Evolutionary conservation across 1,140 invertebrate genomes (phyloP), one percentile per base, ranked within the genome.

Genomic region (Nephila pilipes): DNA sequence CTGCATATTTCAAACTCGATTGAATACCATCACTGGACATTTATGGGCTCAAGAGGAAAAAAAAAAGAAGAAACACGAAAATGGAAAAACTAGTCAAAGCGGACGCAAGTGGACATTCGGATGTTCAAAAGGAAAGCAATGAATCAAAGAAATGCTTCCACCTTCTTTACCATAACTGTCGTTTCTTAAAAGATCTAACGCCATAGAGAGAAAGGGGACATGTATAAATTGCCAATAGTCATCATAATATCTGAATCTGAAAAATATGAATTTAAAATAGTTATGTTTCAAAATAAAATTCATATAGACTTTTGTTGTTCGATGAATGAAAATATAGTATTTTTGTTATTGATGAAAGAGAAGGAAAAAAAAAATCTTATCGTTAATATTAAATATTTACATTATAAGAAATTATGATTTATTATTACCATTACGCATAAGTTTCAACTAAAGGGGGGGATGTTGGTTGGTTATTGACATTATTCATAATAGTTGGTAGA

Each of bases 1-100:
- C 80, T 92, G 90, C 81, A 92, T 92, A 85, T 92, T 92, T 92
- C 90, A 85, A 92, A 92, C 90, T 92, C 90, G 90, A 92, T 92
- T 92, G 90, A 92, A 75, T 81, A 69, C 90, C 83, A 92, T 92
- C 60, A 75, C 79, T 54, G 58, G 89, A 91, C 89, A 91, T 91
- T 91, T 91, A 91, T 91, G 90, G 81, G 18, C 54, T 46, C 60
- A 12, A 32, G 32, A 36, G n/a, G n/a, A n/a, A n/a, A n/a, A n/a
- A n/a, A 60, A 36, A 55, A 92, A 55, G 38, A 65, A 25, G 54
- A 83, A 87, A 58, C 16, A 69, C 69, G 55, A 79, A 90, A 83
- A 55, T 55, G 79, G 46, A 85, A 69, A 29, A 29, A 85, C 85
- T 36, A 36, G 80, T 80, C 25, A 36, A 80, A 58, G 81, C 25